These are phyloP conservation scores for Eupithecia tripunctaria DNA, from an alignment of 2,888 invertebrate species.

Conservation along the genomic window DNA sequence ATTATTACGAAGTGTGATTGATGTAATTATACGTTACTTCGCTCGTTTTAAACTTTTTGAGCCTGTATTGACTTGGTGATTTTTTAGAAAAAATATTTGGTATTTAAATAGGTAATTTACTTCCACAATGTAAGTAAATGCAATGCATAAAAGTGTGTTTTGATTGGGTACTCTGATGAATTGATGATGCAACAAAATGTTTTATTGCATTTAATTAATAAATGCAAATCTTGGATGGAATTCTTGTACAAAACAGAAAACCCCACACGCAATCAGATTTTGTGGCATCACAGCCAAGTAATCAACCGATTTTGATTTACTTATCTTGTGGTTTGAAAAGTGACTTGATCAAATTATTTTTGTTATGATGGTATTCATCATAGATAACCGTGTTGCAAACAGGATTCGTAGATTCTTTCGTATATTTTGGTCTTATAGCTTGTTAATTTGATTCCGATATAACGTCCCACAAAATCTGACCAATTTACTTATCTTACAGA, in stretches of 20 bases:
- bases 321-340: neutral
- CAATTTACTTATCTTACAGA: conserved; percentile 70
- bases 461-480: neutral
- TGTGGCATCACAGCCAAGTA: neutral
- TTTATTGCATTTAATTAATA: neutral
- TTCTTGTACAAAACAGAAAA: conserved; percentile 1
- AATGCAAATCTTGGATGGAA: neutral
- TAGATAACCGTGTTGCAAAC: too few species aligned
- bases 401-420: too few species aligned
- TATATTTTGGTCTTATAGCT: neutral
- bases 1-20: neutral
- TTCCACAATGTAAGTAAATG: too few species aligned
- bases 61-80: neutral
- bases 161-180: neutral
- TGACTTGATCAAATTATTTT: too few species aligned
- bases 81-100: neutral
- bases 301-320: neutral
- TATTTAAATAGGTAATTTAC: neutral
- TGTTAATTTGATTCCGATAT: neutral
- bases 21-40: neutral
- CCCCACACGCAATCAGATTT: neutral
- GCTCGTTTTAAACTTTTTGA: neutral
- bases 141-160: neutral
- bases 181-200: conserved; percentile 1
- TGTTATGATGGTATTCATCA: too few species aligned